Base-by-base conservation (phyloP, 2,888 invertebrate species). In the Drosophila subsilvestris region DNA sequence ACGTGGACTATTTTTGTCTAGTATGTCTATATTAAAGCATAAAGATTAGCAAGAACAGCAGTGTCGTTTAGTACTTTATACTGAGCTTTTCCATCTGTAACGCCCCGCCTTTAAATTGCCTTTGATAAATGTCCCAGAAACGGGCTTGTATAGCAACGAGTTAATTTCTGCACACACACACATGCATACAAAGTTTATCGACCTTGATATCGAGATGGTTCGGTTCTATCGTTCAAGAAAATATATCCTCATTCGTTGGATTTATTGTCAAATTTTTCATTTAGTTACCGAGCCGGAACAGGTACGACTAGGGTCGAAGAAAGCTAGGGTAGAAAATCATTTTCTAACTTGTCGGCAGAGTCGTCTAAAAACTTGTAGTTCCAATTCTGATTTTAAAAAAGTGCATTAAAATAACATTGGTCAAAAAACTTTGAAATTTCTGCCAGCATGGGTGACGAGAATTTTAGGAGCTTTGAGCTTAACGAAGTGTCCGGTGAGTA, bases 401-500 rank as follows among this genome's bases (percentile, higher is more conserved):
- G 37, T 32, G 32, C 1, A 29, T 29, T 29, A 29, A 32, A 12
- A 32, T 1, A 12, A 32, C 12, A 32, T 32, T 32, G 32, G 4
- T 32, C 5, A 1, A 1, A 32, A 32, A 1, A 25, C 3, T 17
- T 8, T 18, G 29, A 3, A 45, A 60, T 22, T 14, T 32, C 45
- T 27, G 8, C 12, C n/a, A 6, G 29, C 7, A 66, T 66, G 66
- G 43, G 22, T 7, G 27, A 32, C 9, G 49, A 8, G 14, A 25
- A 65, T 20, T 25, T 54, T 14, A 17, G 2, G 3, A 45, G n/a
- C 9, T 6, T 27, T 14, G 17, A 47, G 9, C 32, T 12, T 12
- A 12, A 32, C 12, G 32, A 32, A 2, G 12, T 5, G 14, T 18
- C n/a, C 7, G 77, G 66, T 22, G 77, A 79, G 48, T 73, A 75